phyloP scores from a whole-genome alignment of 2,113 vertebrate species.

The Anarrhichthys ocellatus region DNA sequence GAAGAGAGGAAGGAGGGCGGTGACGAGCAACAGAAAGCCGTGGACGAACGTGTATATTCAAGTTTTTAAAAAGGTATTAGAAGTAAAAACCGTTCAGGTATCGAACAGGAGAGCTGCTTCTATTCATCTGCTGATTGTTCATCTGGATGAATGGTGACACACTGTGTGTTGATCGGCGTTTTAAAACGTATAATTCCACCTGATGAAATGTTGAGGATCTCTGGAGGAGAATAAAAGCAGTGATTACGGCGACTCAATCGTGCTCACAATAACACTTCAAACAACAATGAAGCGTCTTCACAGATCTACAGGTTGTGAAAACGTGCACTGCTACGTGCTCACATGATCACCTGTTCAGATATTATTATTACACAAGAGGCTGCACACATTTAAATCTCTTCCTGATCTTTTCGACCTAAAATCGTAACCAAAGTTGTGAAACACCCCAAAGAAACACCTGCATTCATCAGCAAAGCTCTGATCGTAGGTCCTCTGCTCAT shows the following conservation, averaged over 20 bases:
- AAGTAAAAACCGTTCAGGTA: background rate
- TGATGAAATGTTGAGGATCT: background rate
- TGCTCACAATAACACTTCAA: no score
- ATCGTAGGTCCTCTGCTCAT: no score
- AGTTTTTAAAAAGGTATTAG: background rate
- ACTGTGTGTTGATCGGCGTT: background rate
- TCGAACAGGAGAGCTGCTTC: background rate
- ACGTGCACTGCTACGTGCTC: no score
- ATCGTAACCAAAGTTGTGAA: no score
- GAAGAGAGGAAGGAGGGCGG: background rate
- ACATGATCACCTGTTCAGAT: no score
- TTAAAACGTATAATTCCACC: background rate
- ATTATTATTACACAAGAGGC: no score
- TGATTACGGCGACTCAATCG: background rate
- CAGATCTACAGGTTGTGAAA: no score
- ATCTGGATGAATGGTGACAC: conserved; percentile 2
- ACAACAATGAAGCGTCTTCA: no score
- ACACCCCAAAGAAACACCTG: no score
- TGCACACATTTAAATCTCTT: no score
- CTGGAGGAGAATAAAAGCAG: background rate
- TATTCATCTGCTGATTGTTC: conserved; percentile 27
- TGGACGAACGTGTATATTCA: background rate
- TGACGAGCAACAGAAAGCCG: background rate
- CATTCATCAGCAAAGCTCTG: no score
- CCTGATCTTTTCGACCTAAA: no score